Evolutionary conservation across 2,888 invertebrate genomes (phyloP), one percentile per base, ranked within the genome.

Genomic region (Gymnoscelis rufifasciata): DNA sequence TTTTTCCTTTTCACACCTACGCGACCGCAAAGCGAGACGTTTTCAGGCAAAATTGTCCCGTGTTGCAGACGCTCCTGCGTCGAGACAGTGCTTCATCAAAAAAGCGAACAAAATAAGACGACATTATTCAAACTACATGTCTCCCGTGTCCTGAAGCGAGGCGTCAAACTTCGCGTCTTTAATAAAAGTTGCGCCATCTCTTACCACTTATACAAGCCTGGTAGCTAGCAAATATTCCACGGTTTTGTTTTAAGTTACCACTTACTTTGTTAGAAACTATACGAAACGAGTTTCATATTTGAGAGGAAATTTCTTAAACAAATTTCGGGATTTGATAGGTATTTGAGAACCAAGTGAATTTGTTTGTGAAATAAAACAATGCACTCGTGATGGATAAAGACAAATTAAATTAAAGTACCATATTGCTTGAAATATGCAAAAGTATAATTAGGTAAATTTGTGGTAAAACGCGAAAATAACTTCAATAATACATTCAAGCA

Each of bases 211-310:
- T 54, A 49, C 19, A 14, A 33, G 40, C 46, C 56, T 51, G 47
- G 49, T 52, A 38, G 35, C 48, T 54, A 36, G 10, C 35, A 44
- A 52, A 52, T 49, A 56, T 54, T 52, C 56, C 24, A 27, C 36
- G 45, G 46, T 54, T 52, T 54, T 52, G 55, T 53, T 52, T 51
- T 43, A 44, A 44, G 35, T 45, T 36, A 48, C 50, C 46, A 44
- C 31, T 45, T 36, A 48, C 50, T 37, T 35, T 26, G 24, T 42
- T 28, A 28, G n/a, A n/a, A 27, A 42, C 26, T 14, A 15, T 27
- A 12, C 30, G n/a, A 31, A 33, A 33, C 10, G 14, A 33, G 26
- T 33, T 35, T 23, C 15, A 11, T n/a, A 10, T 14, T 15, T 23
- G 19, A 15, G 7, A 15, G 2, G 19, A 35, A 10, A 7, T 19